Percentiles rank a stretch among this genome's conserved stretches.
These are phyloP conservation scores for Anseranas semipalmata DNA, from an alignment of 2,113 vertebrate species.

Conservation along the genomic window DNA sequence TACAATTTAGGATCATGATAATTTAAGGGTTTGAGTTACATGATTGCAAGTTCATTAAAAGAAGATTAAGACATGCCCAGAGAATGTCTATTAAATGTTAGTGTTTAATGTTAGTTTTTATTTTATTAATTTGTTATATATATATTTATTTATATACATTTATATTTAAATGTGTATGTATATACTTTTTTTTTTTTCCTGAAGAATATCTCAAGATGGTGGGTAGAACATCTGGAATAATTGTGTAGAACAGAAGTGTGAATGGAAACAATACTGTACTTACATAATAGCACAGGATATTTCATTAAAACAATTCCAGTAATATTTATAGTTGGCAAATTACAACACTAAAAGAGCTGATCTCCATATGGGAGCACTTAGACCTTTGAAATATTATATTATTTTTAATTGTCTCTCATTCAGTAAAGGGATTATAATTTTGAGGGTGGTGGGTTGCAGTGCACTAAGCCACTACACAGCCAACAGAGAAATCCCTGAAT, in stretches of 20 bases:
- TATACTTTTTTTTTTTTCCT: not conserved
- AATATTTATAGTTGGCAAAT: slow-evolving; percentile 10
- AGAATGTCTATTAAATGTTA: slow-evolving; percentile 59
- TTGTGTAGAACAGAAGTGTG: slow-evolving; percentile 28
- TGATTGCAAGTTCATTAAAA: slow-evolving; percentile 58
- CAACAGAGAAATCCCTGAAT: slow-evolving; percentile 16
- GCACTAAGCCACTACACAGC: not conserved
- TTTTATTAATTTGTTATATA: slow-evolving; percentile 60
- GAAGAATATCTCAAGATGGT: not conserved
- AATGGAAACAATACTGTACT: slow-evolving; percentile 32
- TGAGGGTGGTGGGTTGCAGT: not conserved
- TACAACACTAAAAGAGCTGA: not conserved
- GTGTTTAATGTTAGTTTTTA: slow-evolving; percentile 24
- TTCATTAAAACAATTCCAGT: slow-evolving; percentile 39
- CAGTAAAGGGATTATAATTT: slow-evolving; percentile 44
- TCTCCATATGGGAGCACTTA: slow-evolving; percentile 61
- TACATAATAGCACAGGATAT: not conserved
- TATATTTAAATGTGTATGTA: not conserved
- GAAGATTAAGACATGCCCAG: slow-evolving; percentile 47
- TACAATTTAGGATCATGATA: slow-evolving; percentile 71
- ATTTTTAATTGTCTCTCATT: slow-evolving; percentile 62
- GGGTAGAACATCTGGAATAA: slow-evolving; percentile 44
- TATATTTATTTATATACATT: not conserved
- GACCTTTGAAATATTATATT: slow-evolving; percentile 57
- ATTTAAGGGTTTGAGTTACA: slow-evolving; percentile 69